Evolutionary conservation across 2,113 vertebrate species (phyloP), one percentile per base, ranked within the genome.

Genomic region (Percina caprodes): DNA sequence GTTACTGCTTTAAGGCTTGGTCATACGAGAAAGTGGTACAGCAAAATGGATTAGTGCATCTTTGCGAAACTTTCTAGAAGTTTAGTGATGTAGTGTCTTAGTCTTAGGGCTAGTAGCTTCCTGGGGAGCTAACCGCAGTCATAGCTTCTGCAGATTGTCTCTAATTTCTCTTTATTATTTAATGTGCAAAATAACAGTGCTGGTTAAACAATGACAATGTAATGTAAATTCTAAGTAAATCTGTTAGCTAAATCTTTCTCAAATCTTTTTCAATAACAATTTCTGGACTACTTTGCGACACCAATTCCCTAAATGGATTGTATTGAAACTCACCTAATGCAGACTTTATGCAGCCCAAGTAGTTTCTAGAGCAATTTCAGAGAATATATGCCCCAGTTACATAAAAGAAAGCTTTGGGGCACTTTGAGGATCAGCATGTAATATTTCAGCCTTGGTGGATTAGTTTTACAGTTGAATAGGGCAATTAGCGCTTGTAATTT

Each of bases 361-460:
- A 24, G 13, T 78, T 24, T 79, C 10, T 63, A 58, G 39, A 65
- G 51, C 30, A 45, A 42, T 30, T 60, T 30, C 46, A 18, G 13
- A 69, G 13, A 69, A 54, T n/a, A 56, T 65, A 45, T 58, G 45
- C 45, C 35, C 58, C 72, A 13, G n/a, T 35, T 54, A 46, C 26
- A 46, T 26, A 1, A 74, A n/a, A 35, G 14, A 49, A 24, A 23
- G 7, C 14, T 45, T 67, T 66, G 3, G 9, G 4, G 14, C 11
- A 65, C 21, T 51, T 60, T 14, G 33, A 30, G 51, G 23, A 18
- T 33, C 61, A 55, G 55, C 15, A 19, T 10, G 2, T 62, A 26
- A 62, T 24, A 55, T 42, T 77, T 84, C 42, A 74, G 61, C 61
- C 23, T 49, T 16, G 23, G 24, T 26, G 70, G 48, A 67, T 61